phyloP scores from a whole-genome alignment of 2,888 invertebrate species.

The Baccha elongata region DNA sequence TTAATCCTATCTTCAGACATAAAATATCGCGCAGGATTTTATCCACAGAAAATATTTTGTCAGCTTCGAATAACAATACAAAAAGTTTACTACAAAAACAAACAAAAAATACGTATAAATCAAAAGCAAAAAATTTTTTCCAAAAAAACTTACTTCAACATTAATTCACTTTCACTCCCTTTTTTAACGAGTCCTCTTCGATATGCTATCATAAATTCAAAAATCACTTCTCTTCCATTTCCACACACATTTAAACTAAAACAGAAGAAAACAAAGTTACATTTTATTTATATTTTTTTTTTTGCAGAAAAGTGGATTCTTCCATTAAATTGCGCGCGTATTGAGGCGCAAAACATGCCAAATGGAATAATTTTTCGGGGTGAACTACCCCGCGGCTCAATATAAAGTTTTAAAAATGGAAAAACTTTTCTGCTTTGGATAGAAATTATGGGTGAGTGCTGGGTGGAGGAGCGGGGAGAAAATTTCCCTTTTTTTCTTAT shows the following conservation, averaged over 20 bases:
- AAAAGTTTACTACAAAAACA: neutral
- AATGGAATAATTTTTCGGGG: slow-evolving; percentile 69
- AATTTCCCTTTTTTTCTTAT: slow-evolving; percentile 49
- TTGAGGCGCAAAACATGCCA: slow-evolving; percentile 80
- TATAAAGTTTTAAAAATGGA: slow-evolving; percentile 72
- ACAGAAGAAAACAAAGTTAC: slow-evolving; percentile 48
- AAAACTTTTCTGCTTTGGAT: slow-evolving; percentile 64
- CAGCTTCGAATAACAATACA: neutral
- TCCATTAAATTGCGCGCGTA: slow-evolving; percentile 81
- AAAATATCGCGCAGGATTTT: neutral
- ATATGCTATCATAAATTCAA: slow-evolving; percentile 69
- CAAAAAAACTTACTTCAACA: slow-evolving; percentile 25
- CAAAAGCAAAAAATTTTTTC: slow-evolving; percentile 18
- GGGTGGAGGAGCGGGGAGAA: neutral
- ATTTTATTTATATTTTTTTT: slow-evolving; percentile 17
- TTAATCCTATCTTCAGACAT: too few species aligned
- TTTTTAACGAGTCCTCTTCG: slow-evolving; percentile 30
- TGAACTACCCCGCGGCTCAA: slow-evolving; percentile 70
- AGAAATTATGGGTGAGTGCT: slow-evolving; percentile 20
- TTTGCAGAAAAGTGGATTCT: slow-evolving; percentile 77
- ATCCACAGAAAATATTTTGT: neutral
- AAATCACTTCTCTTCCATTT: slow-evolving; percentile 64
- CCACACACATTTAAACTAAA: slow-evolving; percentile 31
- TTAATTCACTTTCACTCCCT: slow-evolving; percentile 17
- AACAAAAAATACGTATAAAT: slow-evolving; percentile 15